Base-by-base conservation (phyloP, 2,113 vertebrate species). In the Athene noctua region DNA sequence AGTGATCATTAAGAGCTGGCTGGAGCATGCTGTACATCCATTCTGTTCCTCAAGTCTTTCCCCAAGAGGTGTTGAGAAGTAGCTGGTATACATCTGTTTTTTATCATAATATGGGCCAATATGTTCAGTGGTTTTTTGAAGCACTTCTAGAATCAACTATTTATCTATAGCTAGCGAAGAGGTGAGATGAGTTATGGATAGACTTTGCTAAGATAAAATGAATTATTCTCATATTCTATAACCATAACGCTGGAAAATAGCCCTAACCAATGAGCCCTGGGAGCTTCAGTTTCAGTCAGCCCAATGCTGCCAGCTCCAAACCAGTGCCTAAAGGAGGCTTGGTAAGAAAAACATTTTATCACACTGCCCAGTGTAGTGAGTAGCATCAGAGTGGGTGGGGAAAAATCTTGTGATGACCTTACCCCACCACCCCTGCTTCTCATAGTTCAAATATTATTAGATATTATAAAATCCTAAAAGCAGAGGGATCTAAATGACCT, bases 111-210 rank as follows among this genome's bases (percentile, higher is more conserved):
- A 19, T 42, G 38, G 51, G 38, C 17, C 63, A 80, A 54, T 46
- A 62, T 32, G 38, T 58, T 74, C 51, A 58, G 40, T 15, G 30
- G 1, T 11, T 1, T 51, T 51, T 61, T 57, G 5, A 90, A 96
- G 36, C 34, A 10, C 15, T 86, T 82, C 36, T 36, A 90, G 86
- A 75, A 58, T 10, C 18, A 89, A 18, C n/a, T 77, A 70, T 67
- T 73, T 86, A n/a, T 63, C 63, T 72, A 19, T 32, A 59, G n/a
- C 32, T 59, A 26, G n/a, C 26, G 29, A 92, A 88, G 86, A 52
- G 88, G 68, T 68, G 90, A 82, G 66, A 80, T 71, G 81, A 90
- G 27, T 73, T 94, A 65, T 30, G 65, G 67, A 32, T 80, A 80
- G 74, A 86, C 57, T 86, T 61, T 55, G 82, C 29, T 83, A 49